These are phyloP conservation scores for Pseudobourletiella spinata DNA, from an alignment of 1,140 invertebrate species.

Conservation along the genomic window DNA sequence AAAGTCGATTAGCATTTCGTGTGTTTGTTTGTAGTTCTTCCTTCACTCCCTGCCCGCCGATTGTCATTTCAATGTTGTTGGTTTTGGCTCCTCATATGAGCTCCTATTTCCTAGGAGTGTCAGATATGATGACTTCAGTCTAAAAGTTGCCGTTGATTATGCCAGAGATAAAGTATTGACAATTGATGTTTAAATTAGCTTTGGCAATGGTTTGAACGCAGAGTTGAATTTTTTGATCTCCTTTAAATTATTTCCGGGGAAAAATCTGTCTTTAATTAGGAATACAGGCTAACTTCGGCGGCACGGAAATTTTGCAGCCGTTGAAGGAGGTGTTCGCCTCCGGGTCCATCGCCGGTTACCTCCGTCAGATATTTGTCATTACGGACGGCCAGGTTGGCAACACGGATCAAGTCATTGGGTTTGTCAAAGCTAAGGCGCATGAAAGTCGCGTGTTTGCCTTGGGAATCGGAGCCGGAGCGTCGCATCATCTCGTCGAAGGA, in stretches of 20 bases:
- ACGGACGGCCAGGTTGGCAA: slow-evolving; percentile 41
- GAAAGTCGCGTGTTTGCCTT: slow-evolving; percentile 39
- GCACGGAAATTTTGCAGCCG: not conserved
- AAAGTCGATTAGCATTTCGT: not conserved
- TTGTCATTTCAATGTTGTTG: slow-evolving; percentile 35
- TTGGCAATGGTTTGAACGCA: no score
- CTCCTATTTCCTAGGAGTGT: slow-evolving; percentile 29
- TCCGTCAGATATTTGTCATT: slow-evolving; percentile 40
- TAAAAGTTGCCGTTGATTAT: not conserved
- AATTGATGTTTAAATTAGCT: no score
- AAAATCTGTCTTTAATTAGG: no score
- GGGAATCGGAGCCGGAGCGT: slow-evolving; percentile 39
- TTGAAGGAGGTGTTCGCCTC: slow-evolving; percentile 37
- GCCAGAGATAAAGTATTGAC: no score
- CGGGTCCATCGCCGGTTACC: slow-evolving; percentile 36
- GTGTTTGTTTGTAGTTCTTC: slow-evolving; percentile 21
- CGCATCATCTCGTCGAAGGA: slow-evolving; percentile 39
- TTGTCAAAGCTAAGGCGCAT: slow-evolving; percentile 36
- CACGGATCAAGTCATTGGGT: slow-evolving; percentile 35
- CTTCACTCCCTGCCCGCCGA: slow-evolving; percentile 34
- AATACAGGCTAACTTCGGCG: slow-evolving; percentile 38
- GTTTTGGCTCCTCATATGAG: slow-evolving; percentile 29
- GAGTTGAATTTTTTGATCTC: no score
- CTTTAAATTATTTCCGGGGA: no score
- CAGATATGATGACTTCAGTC: slow-evolving; percentile 6